phyloP scores from a whole-genome alignment of 2,797 vertebrate genomes.

The Acanthis flammea region DNA sequence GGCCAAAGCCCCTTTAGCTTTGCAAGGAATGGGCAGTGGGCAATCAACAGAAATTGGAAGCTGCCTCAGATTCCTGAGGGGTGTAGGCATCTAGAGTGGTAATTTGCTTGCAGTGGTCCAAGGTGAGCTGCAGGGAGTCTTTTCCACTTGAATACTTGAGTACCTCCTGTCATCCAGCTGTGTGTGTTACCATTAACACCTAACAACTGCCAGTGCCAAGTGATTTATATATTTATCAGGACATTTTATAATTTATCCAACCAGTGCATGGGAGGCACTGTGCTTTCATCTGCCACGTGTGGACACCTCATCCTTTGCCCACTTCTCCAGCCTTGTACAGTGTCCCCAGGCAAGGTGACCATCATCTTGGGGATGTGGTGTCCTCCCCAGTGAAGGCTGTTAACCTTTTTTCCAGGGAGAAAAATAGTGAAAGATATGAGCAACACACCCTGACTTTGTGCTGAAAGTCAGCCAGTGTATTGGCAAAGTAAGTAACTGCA shows the following conservation, averaged over 20 bases:
- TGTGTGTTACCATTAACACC: background rate
- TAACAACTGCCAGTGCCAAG: background rate
- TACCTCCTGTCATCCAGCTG: background rate
- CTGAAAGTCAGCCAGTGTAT: background rate
- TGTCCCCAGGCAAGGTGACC: background rate
- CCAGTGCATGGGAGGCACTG: accelerated
- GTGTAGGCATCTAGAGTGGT: background rate
- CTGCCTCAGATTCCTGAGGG: background rate
- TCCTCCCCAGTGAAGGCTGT: background rate
- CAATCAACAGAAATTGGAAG: background rate
- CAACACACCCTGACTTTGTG: background rate
- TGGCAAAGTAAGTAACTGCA: background rate
- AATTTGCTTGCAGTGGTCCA: background rate
- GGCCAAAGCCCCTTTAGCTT: background rate
- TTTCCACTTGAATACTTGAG: background rate
- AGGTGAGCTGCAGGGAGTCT: background rate
- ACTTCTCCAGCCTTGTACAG: background rate
- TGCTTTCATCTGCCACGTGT: background rate
- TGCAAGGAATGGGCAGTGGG: background rate
- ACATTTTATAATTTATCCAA: background rate
- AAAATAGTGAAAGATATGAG: background rate
- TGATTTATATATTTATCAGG: background rate
- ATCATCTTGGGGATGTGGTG: background rate
- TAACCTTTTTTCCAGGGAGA: background rate
- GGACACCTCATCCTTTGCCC: background rate